Evolutionary conservation across 2,888 invertebrate species (phyloP).

Genomic region (Horisme vitalbata): DNA sequence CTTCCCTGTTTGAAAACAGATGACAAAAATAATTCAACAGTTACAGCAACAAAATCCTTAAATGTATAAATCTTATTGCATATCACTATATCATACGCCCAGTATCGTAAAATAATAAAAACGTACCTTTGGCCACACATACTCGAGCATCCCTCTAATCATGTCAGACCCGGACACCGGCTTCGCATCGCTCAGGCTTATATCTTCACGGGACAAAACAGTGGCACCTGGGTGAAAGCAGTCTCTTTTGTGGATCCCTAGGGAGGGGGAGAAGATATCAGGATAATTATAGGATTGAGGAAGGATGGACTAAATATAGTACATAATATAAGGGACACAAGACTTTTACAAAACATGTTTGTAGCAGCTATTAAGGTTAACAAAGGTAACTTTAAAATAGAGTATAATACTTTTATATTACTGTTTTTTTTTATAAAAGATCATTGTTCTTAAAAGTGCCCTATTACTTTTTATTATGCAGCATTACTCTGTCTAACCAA

Average conservation of each 20-base stretch:
- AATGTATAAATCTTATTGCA: too few species aligned
- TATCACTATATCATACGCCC: background rate
- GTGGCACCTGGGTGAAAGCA: constrained; percentile 97
- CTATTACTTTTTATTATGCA: too few species aligned
- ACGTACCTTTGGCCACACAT: constrained; percentile 96
- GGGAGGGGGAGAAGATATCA: constrained; percentile 51
- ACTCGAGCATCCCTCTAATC: constrained; percentile 93
- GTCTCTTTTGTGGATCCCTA: constrained; percentile 86
- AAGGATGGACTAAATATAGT: constrained; percentile 5
- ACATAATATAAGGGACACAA: background rate
- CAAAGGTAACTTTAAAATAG: too few species aligned
- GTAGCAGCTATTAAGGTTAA: too few species aligned
- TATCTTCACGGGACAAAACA: constrained; percentile 85
- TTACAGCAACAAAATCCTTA: too few species aligned
- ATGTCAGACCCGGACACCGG: constrained; percentile 89
- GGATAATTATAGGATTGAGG: constrained; percentile 33
- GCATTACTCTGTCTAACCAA: too few species aligned
- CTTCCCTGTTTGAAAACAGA: too few species aligned
- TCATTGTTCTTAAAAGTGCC: too few species aligned
- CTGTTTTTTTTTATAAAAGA: too few species aligned
- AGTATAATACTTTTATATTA: too few species aligned
- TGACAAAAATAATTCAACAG: too few species aligned
- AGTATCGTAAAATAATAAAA: background rate
- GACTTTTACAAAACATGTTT: too few species aligned
- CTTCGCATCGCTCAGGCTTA: constrained; percentile 83